Conservation (phyloP, 1,140 invertebrate genomes). For the Adelges cooleyi region DNA sequence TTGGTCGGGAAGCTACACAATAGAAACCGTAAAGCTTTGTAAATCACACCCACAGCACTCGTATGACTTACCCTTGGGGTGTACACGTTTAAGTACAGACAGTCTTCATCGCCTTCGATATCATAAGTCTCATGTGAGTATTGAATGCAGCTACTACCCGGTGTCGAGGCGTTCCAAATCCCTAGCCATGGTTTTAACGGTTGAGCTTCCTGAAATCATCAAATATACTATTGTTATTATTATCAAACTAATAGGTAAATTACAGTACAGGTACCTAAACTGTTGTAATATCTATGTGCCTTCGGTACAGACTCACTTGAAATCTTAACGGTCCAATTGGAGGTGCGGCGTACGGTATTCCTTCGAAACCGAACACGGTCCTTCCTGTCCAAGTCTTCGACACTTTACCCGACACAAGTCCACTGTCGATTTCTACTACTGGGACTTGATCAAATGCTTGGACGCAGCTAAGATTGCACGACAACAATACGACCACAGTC, state of each 20-base stretch:
- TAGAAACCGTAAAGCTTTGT: not conserved
- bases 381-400: constrained; percentile 19
- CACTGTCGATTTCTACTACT: not conserved
- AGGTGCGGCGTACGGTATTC: constrained; percentile 43
- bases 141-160: constrained; percentile 21
- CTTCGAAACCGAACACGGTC: constrained; percentile 31
- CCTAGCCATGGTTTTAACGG: constrained; percentile 27
- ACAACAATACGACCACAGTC: not conserved
- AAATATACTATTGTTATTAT: not conserved
- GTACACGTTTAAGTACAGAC: constrained; percentile 32
- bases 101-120: constrained; percentile 33
- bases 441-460: not conserved
- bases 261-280: too few relatives aligned
- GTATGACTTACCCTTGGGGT: constrained; percentile 30
- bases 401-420: not conserved
- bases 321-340: constrained; percentile 39
- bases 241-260: too few relatives aligned
- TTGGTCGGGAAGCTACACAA: not conserved
- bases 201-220: constrained; percentile 25
- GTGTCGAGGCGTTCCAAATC: constrained; percentile 27
- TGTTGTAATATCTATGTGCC: too few relatives aligned
- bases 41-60: not conserved
- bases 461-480: not conserved
- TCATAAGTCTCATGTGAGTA: constrained; percentile 21
- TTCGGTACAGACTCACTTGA: constrained; percentile 33